Evolutionary conservation across 2,797 vertebrate species (phyloP).

Genomic region (Micromesistius poutassou): DNA sequence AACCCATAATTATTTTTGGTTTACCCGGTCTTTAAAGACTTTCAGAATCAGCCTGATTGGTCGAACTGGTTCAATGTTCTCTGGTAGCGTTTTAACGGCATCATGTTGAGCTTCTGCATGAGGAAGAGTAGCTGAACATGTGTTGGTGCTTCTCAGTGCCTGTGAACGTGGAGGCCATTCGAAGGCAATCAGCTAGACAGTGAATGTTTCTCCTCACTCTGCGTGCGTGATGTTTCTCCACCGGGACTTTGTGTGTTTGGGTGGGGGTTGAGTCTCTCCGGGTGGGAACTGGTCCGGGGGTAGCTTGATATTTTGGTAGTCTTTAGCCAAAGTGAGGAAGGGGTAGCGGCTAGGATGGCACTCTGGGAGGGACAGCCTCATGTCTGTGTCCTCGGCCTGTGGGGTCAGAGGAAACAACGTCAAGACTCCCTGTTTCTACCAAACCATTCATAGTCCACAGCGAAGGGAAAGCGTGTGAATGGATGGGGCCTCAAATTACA

Average conservation of each 20-base stretch:
- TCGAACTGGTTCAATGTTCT: too few species aligned
- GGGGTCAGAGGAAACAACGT: constrained; percentile 5
- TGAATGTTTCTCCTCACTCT: constrained; percentile 78
- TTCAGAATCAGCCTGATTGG: neutral
- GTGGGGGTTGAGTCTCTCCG: constrained; percentile 78
- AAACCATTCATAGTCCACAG: neutral
- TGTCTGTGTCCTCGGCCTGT: constrained; percentile 90
- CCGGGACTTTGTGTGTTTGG: constrained; percentile 82
- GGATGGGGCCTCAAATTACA: too few species aligned
- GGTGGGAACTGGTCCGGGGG: constrained; percentile 81
- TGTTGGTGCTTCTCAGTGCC: too few species aligned
- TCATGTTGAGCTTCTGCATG: neutral
- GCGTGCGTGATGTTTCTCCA: constrained; percentile 94
- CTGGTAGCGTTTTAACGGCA: too few species aligned
- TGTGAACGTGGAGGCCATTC: neutral
- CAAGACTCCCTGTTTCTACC: neutral
- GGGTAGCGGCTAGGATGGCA: constrained; percentile 96
- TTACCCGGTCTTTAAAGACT: too few species aligned
- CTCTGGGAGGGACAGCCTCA: constrained; percentile 93
- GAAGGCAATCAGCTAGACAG: neutral
- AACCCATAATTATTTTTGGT: too few species aligned
- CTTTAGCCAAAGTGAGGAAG: constrained; percentile 89
- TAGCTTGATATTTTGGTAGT: constrained; percentile 85
- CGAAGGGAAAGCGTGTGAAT: neutral
- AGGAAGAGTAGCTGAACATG: too few species aligned